Conservation (phyloP, 2,888 invertebrate genomes). For the Ashinkailepas kermadecensis region DNA sequence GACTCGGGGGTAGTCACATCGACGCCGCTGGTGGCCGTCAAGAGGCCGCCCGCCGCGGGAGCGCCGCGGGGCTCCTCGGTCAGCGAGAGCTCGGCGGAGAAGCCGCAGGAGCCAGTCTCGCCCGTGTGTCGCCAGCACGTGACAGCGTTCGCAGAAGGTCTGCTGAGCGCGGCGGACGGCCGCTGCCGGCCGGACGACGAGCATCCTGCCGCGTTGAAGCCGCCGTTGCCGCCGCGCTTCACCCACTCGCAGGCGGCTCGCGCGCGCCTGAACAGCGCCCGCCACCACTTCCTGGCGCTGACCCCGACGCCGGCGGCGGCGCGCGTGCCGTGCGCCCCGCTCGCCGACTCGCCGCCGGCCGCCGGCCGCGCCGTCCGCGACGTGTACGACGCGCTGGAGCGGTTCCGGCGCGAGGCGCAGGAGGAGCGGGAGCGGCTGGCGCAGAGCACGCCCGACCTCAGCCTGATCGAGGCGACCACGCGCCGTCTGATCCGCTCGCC, state of each 20-base stretch:
- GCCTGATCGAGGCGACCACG: conserved; percentile 32
- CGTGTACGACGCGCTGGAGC: conserved; percentile 31
- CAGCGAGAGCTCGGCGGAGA: background rate
- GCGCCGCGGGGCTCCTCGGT: background rate
- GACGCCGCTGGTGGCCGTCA: background rate
- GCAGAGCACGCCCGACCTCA: conserved; percentile 42
- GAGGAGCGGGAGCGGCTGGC: conserved; percentile 34
- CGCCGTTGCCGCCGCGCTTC: conserved; percentile 31
- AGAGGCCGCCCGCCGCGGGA: background rate
- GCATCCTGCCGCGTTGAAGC: conserved; percentile 28
- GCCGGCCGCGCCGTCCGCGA: conserved; percentile 27
- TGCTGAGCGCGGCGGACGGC: conserved; percentile 31
- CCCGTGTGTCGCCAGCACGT: conserved; percentile 18
- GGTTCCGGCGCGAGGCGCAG: conserved; percentile 32
- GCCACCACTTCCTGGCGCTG: conserved; percentile 32
- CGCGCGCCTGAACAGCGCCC: conserved; percentile 31
- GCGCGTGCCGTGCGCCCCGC: background rate
- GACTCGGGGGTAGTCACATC: background rate
- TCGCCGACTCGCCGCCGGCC: background rate
- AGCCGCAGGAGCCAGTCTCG: background rate
- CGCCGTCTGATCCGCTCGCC: conserved; percentile 26
- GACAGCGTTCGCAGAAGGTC: conserved; percentile 17
- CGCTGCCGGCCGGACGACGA: conserved; percentile 23
- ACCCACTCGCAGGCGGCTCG: conserved; percentile 32
- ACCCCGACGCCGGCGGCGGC: conserved; percentile 26